Evolutionary conservation across 2,113 vertebrate species (phyloP).

Genomic region (Actenoides hombroni): DNA sequence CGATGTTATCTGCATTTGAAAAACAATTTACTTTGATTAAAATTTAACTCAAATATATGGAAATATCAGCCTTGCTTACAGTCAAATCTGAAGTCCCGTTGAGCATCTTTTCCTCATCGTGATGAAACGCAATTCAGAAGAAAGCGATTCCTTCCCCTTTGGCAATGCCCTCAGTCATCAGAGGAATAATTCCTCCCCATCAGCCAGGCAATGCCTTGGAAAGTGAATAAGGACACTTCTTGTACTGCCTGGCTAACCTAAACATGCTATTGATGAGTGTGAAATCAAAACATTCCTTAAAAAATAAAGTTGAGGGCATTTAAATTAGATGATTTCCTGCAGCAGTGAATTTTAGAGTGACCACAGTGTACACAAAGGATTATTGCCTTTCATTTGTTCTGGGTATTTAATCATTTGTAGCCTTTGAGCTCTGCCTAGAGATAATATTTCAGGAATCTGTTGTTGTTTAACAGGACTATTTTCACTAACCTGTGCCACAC

Average conservation of each 20-base stretch:
- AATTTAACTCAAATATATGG: slow-evolving; percentile 40
- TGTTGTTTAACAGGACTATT: background rate
- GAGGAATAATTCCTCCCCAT: background rate
- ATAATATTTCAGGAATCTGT: background rate
- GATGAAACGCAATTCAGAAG: background rate
- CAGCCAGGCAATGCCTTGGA: background rate
- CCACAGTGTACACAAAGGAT: background rate
- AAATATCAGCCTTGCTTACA: background rate
- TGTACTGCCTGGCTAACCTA: background rate
- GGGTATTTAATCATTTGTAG: background rate
- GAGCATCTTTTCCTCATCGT: background rate
- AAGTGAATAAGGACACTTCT: background rate
- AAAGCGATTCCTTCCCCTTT: background rate
- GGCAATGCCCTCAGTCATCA: background rate
- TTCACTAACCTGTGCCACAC: background rate
- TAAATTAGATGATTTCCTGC: background rate
- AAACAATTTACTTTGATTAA: slow-evolving; percentile 29
- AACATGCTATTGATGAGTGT: background rate
- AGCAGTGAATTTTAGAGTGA: background rate
- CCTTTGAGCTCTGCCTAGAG: background rate
- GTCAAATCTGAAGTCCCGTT: background rate
- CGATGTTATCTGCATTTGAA: background rate
- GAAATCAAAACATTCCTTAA: background rate
- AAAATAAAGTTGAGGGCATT: background rate
- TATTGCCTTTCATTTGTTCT: background rate